phyloP scores from a whole-genome alignment of 2,888 invertebrate genomes.

The Saturnia pavonia region DNA sequence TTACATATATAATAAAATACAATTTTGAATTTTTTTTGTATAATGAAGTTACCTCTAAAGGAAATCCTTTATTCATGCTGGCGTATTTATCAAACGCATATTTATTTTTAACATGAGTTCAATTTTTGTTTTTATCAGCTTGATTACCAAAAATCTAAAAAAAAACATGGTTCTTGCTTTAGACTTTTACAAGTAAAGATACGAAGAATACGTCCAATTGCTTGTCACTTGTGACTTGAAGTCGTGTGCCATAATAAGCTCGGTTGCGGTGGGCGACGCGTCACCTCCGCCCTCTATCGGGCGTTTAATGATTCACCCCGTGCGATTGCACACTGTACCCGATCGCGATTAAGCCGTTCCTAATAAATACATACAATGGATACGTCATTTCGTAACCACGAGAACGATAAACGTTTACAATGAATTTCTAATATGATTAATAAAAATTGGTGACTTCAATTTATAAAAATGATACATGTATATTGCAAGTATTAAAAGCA shows the following conservation, averaged over 20 bases:
- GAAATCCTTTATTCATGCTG: too few species aligned
- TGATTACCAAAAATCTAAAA: not conserved
- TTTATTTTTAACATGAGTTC: not conserved
- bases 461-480: not conserved
- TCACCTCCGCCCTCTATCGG: slow-evolving; percentile 60
- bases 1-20: not conserved
- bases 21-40: not conserved
- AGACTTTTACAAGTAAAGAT: not conserved
- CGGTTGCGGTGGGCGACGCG: slow-evolving; percentile 28
- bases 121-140: not conserved
- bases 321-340: slow-evolving; percentile 17
- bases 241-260: not conserved
- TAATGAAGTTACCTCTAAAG: too few species aligned
- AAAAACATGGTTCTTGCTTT: not conserved
- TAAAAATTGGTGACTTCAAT: not conserved
- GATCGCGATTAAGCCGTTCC: slow-evolving; percentile 12
- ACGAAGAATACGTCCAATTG: not conserved
- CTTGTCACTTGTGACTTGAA: slow-evolving; percentile 8
- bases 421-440: not conserved
- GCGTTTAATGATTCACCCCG: slow-evolving; percentile 57
- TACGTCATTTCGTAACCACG: slow-evolving; percentile 10
- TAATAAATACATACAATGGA: slow-evolving; percentile 13
- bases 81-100: not conserved
- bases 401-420: slow-evolving; percentile 9
- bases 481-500: too few species aligned